Base-by-base conservation (phyloP, 2,888 invertebrate genomes). In the Oligia fasciuncula region DNA sequence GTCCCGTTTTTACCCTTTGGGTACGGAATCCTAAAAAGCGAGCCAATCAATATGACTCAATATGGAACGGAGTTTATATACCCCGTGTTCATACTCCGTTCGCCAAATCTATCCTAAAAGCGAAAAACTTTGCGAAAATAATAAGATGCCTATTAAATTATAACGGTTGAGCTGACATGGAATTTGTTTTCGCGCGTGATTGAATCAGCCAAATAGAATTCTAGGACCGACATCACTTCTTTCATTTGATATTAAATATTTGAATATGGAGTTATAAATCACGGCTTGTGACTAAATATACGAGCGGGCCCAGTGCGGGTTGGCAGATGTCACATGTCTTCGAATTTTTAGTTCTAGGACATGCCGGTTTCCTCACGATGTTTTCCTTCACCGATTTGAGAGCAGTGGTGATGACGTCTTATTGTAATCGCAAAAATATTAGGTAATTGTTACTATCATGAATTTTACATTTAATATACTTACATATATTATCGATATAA, bases 81-180 rank as follows among this genome's bases (percentile, higher is more conserved):
- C 19, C 4, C 17, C 9, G 19, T 40, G 40, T 63, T 35, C 35
- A 35, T 65, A 9, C 19, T 19, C 40, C 19, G 4, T 65, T 65
- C n/a, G 29, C 13, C 40, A 79, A 65, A 81, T n/a, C 35, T 19
- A 49, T 5, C 23, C 23, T 4, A n/a, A 83, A 72, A 69, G 54
- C 40, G 19, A 82, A 77, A 85, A 73, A 71, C n/a, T 49, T 66
- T 6, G 19, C 62, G 49, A 69, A 81, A 81, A 73, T 78, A 85
- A 79, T 70, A 71, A 57, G 62, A 76, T 65, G 62, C 79, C 76
- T 76, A 86, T 86, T 87, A 82, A 85, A 87, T 87, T 76, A 76
- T 57, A 67, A 78, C 77, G 83, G 83, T 76, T 87, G 77, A 78
- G 66, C 66, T 57, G 60, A 87, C 72, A 79, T 71, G 29, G 73